Conservation (phyloP, 2,797 vertebrate genomes). For the Sebastolobus altivelis region DNA sequence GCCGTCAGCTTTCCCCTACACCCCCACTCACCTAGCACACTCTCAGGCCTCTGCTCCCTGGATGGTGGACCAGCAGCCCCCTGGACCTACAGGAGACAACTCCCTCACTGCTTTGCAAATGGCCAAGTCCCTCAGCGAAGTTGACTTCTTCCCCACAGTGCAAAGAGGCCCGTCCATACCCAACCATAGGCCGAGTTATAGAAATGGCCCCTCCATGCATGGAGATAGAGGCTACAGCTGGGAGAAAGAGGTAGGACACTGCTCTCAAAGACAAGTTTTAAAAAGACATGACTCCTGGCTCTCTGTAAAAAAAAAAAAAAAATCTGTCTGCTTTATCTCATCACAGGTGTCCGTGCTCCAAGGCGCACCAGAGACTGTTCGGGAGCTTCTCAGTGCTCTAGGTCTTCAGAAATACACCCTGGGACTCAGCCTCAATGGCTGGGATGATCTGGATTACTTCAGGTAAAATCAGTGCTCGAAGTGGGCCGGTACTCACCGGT, state of each 20-base stretch:
- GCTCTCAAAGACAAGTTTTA: background rate
- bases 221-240: slow-evolving; percentile 74
- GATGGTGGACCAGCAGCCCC: slow-evolving; percentile 65
- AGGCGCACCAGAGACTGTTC: slow-evolving; percentile 84
- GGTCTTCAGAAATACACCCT: slow-evolving; percentile 87
- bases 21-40: slow-evolving; percentile 56
- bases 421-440: slow-evolving; percentile 86
- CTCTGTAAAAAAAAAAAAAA: background rate
- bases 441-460: slow-evolving; percentile 89
- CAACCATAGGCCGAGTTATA: slow-evolving; percentile 67
- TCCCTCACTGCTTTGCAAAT: slow-evolving; percentile 89
- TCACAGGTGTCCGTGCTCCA: slow-evolving; percentile 81
- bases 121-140: slow-evolving; percentile 88
- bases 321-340: slow-evolving; percentile 23
- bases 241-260: slow-evolving; percentile 82
- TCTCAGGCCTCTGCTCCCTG: slow-evolving; percentile 72
- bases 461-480: slow-evolving; percentile 72
- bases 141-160: slow-evolving; percentile 84
- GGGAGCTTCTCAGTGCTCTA: slow-evolving; percentile 84
- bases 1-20: slow-evolving; percentile 74
- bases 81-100: slow-evolving; percentile 81
- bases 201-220: slow-evolving; percentile 71
- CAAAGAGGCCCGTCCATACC: slow-evolving; percentile 53
- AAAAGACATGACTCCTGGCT: background rate
- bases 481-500: too few species aligned